Base-by-base conservation (phyloP, 2,888 invertebrate genomes). In the Macrosoma leucophasiata region DNA sequence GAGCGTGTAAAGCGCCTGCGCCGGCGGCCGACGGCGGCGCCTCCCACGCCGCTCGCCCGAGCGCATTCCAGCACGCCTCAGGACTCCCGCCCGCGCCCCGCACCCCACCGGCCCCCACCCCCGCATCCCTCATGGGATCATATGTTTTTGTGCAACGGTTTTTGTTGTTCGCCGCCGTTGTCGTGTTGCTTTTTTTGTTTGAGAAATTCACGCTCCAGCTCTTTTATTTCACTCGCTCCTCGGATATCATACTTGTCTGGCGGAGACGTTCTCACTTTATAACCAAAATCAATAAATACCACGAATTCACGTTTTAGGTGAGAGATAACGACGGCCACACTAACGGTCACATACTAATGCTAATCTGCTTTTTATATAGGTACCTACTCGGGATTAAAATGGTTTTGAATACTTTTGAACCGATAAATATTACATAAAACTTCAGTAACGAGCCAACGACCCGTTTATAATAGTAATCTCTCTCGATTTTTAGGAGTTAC, bases 101-200 rank as follows among this genome's bases (percentile, higher is more conserved):
- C 72, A 66, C 44, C 40, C 38, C 32, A 45, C 38, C 72, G 66
- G 43, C 40, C 38, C 32, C 46, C 38, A 39, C 52, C 55, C 69
- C 74, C 72, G 52, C 60, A 59, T 66, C 74, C 76, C 77, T 73
- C 79, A 70, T 73, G 75, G 76, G 81, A 82, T 84, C 84, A 84
- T 84, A 84, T 84, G 84, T 84, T 84, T 84, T 84, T 84, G 74
- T 81, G 78, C 81, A 84, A 82, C 84, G 81, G 84, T 84, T 84
- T 84, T 84, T 84, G 82, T 82, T 79, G 79, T 81, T 81, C 71
- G 70, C 81, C 81, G 79, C 76, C 74, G 72, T 70, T 61, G 62
- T 72, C 68, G 65, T 65, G 61, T 76, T 70, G 59, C 76, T n/a
- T 82, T 75, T 55, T 78, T 78, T 76, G 61, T 63, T 66, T 46